Conservation (phyloP, 2,113 vertebrate genomes). For the Phrynosoma platyrhinos region DNA sequence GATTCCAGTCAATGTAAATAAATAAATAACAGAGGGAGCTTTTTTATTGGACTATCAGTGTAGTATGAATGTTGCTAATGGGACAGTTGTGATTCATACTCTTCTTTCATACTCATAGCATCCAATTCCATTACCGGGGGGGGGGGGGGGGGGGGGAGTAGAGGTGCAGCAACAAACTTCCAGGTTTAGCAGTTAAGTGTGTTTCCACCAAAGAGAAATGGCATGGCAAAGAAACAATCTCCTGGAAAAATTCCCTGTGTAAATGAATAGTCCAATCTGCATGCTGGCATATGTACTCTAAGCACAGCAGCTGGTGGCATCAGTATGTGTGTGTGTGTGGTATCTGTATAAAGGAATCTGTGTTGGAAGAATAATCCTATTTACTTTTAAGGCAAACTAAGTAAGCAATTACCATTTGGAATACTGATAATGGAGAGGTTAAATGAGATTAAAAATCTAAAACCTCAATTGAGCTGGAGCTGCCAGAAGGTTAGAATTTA, state of each 20-base stretch:
- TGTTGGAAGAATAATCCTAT: not conserved
- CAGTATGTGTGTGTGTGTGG: not conserved
- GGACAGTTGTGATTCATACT: not conserved
- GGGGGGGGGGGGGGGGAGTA: too few relatives aligned
- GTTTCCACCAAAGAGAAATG: not conserved
- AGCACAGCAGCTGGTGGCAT: slow-evolving; percentile 6
- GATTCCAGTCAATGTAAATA: too few relatives aligned
- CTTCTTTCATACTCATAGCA: not conserved
- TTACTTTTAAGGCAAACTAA: slow-evolving; percentile 9
- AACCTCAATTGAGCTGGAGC: not conserved
- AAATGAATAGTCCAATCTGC: slow-evolving; percentile 22
- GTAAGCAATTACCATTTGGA: not conserved
- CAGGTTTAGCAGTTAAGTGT: not conserved
- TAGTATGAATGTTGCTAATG: not conserved
- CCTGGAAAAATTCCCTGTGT: not conserved
- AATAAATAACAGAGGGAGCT: too few relatives aligned
- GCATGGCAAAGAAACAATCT: not conserved
- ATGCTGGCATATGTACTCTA: slow-evolving; percentile 19
- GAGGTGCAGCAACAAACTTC: not conserved
- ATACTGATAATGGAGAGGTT: not conserved
- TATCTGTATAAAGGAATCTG: not conserved
- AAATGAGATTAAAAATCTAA: slow-evolving; percentile 6
- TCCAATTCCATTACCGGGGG: not conserved
- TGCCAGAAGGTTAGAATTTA: not conserved
- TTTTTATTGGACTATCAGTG: not conserved